These are phyloP conservation scores for Serilophus lunatus DNA, from an alignment of 2,113 vertebrate species.

Conservation along the genomic window DNA sequence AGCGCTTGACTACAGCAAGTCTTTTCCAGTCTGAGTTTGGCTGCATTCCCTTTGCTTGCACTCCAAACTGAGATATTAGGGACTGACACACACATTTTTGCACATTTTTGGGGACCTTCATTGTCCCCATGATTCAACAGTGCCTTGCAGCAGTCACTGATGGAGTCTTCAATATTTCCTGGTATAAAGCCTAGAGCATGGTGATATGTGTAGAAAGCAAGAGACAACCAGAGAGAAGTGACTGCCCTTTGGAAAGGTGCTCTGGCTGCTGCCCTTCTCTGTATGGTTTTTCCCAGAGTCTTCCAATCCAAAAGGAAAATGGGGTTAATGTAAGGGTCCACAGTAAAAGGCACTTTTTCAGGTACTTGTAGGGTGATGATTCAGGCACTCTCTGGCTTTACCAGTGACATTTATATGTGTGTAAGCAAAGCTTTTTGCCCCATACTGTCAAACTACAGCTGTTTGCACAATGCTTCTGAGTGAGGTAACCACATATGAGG, in stretches of 20 bases:
- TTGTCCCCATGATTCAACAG: not conserved
- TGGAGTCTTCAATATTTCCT: not conserved
- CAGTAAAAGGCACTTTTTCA: not conserved
- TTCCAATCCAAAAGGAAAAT: not conserved
- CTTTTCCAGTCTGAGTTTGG: not conserved
- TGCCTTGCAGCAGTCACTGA: not conserved
- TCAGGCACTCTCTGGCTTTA: not conserved
- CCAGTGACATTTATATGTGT: rapidly evolving
- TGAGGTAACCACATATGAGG: not conserved
- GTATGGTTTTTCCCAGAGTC: not conserved
- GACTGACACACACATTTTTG: not conserved
- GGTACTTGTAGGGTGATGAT: not conserved
- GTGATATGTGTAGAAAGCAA: not conserved
- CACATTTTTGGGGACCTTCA: not conserved
- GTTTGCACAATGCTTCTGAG: not conserved
- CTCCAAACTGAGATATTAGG: not conserved
- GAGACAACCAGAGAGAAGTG: not conserved
- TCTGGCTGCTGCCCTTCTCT: not conserved
- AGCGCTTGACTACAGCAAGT: not conserved
- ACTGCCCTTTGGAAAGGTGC: not conserved
- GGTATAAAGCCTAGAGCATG: rapidly evolving
- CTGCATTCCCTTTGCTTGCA: not conserved
- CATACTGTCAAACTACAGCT: not conserved
- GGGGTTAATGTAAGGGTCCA: not conserved
- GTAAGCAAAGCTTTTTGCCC: not conserved